These are phyloP conservation scores for Thermophis baileyi DNA, from an alignment of 2,113 vertebrate genomes.

Conservation along the genomic window DNA sequence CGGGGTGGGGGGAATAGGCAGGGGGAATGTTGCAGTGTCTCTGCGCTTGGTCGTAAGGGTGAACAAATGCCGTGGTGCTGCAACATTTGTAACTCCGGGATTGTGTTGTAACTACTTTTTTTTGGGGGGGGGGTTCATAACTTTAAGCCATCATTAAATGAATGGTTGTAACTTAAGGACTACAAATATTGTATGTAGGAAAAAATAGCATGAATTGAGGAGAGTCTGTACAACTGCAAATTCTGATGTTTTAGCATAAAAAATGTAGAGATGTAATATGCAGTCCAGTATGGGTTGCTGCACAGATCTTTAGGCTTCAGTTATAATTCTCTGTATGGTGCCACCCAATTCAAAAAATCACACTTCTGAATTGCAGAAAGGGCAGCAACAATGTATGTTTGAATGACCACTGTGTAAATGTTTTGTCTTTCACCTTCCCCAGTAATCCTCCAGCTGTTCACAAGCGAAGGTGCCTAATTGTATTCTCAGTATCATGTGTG, in stretches of 20 bases:
- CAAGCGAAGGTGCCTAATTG: not conserved
- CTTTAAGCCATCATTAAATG: no score
- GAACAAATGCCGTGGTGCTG: no score
- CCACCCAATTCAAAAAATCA: not conserved
- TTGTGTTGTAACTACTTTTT: no score
- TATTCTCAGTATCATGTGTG: not conserved
- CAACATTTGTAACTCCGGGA: no score
- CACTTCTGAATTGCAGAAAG: not conserved
- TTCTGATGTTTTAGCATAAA: not conserved
- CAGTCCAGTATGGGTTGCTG: not conserved
- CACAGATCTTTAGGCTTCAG: not conserved
- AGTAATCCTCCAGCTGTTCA: not conserved
- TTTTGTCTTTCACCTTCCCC: not conserved
- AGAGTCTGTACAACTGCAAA: not conserved
- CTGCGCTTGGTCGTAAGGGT: no score
- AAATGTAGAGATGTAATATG: not conserved
- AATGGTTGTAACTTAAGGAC: no score
- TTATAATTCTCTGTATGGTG: not conserved
- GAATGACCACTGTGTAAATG: not conserved
- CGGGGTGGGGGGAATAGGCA: no score
- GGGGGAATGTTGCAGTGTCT: no score
- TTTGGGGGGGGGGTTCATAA: no score
- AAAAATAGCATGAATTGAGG: not conserved
- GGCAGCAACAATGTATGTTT: not conserved
- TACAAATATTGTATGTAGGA: not conserved